Conservation (phyloP, 2,797 vertebrate species). For the Danionella dracula region DNA sequence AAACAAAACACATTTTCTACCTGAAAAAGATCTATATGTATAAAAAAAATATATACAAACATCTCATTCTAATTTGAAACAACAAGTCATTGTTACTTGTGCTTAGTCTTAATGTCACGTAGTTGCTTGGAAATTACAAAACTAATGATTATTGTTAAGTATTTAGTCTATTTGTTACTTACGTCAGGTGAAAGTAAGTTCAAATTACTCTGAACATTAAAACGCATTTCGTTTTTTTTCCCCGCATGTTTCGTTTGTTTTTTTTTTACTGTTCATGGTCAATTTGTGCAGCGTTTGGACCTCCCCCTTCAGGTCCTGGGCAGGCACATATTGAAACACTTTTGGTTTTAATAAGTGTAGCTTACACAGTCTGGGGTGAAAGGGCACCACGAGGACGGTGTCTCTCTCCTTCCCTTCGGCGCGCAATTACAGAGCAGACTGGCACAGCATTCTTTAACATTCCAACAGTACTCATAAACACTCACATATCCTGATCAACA, state of each 20-base stretch:
- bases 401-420: constrained; percentile 73
- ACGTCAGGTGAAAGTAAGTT: too few relatives aligned
- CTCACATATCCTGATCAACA: neutral
- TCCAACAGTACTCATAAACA: constrained; percentile 66
- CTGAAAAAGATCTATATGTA: too few relatives aligned
- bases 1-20: too few relatives aligned
- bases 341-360: constrained; percentile 98
- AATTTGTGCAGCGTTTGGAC: constrained; percentile 35
- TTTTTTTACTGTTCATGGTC: neutral
- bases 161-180: too few relatives aligned
- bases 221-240: neutral
- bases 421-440: constrained; percentile 72
- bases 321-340: constrained; percentile 98
- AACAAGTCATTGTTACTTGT: too few relatives aligned
- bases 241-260: neutral
- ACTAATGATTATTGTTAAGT: too few relatives aligned
- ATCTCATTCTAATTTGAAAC: too few relatives aligned
- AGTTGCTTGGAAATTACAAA: too few relatives aligned
- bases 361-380: constrained; percentile 93
- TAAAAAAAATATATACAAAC: too few relatives aligned
- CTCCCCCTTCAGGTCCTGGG: constrained; percentile 64
- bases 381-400: constrained; percentile 90
- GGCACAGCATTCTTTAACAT: constrained; percentile 62
- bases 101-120: too few relatives aligned
- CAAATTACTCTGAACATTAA: too few relatives aligned